Base-by-base conservation (phyloP, 1,140 invertebrate species). In the Saccostrea echinata region DNA sequence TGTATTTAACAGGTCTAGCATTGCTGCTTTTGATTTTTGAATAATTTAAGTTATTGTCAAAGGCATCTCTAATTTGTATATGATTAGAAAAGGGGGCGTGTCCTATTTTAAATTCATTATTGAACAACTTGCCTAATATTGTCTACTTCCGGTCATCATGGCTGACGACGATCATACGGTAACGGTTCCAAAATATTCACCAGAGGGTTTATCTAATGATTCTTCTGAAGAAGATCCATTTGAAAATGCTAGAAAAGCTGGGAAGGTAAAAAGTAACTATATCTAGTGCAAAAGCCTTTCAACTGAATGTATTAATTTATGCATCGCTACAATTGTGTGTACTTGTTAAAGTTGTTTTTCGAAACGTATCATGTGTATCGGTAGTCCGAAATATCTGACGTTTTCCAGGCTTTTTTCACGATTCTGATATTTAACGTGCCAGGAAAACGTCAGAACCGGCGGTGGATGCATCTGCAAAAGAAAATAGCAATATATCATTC, bases 221-320 rank as follows among this genome's bases (percentile, higher is more conserved):
- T 88, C 90, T 88, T 84, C 88, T 0, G 90, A 90, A 9, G 90
- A 91, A 71, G 89, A 90, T 84, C 87, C 91, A 16, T 76, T 90
- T 35, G 88, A 90, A 57, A 57, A 88, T 84, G 91, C 91, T 18
- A 89, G 86, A 57, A 88, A 90, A 64, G 81, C 90, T 1, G 91
- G 90, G 33, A 91, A 91, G 84, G 91, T 91, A 57, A 33, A 8
- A 33, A 84, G 43, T 18, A 61, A 24, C 30, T 11, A 64, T 68
- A 9, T 3, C 27, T 43, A 43, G 6, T 43, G 43, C 43, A 43
- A 43, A 43, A 43, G 9, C 9, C 43, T 43, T 43, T n/a, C n/a
- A n/a, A n/a, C n/a, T n/a, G n/a, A n/a, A n/a, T n/a, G n/a, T n/a
- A n/a, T n/a, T n/a, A n/a, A n/a, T n/a, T n/a, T 43, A 43, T 43